Conservation (phyloP, 1,140 invertebrate species). For the Drosophila bipectinata region DNA sequence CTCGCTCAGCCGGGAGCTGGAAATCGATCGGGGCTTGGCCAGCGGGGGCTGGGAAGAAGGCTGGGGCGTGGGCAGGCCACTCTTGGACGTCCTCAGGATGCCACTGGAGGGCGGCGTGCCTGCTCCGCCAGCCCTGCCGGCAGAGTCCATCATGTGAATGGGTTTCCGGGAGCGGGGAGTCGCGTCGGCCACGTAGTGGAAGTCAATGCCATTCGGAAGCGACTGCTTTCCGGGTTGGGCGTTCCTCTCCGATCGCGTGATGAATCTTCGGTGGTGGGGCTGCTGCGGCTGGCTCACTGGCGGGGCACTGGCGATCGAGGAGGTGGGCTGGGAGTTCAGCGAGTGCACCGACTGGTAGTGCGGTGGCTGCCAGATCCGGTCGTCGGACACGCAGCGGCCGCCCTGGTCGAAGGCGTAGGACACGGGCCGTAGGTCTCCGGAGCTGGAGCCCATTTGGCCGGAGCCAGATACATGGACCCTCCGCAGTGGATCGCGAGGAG, state of each 20-base stretch:
- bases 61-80: slow-evolving; percentile 84
- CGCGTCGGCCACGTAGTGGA: slow-evolving; percentile 88
- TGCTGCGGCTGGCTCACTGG: slow-evolving; percentile 31
- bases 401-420: slow-evolving; percentile 85
- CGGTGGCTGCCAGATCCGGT: slow-evolving; percentile 85
- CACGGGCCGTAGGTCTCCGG: slow-evolving; percentile 83
- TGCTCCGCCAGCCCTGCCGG: neutral
- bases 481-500: slow-evolving; percentile 88
- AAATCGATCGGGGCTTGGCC: slow-evolving; percentile 73
- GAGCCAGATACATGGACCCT: slow-evolving; percentile 65
- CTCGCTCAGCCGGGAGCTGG: slow-evolving; percentile 66
- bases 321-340: slow-evolving; percentile 61
- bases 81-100: slow-evolving; percentile 73
- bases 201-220: slow-evolving; percentile 84
- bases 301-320: slow-evolving; percentile 62
- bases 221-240: slow-evolving; percentile 74
- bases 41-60: slow-evolving; percentile 62
- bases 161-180: slow-evolving; percentile 88
- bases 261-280: slow-evolving; percentile 61
- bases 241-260: slow-evolving; percentile 69
- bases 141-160: slow-evolving; percentile 85
- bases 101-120: slow-evolving; percentile 50
- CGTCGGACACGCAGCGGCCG: slow-evolving; percentile 81
- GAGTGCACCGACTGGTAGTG: slow-evolving; percentile 80
- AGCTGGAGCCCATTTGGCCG: slow-evolving; percentile 51